A percentile compares a stretch with the other conserved stretches of the same genome.
Conservation (phyloP, 2,797 vertebrate species). For the Paramormyrops hopkinsi region DNA sequence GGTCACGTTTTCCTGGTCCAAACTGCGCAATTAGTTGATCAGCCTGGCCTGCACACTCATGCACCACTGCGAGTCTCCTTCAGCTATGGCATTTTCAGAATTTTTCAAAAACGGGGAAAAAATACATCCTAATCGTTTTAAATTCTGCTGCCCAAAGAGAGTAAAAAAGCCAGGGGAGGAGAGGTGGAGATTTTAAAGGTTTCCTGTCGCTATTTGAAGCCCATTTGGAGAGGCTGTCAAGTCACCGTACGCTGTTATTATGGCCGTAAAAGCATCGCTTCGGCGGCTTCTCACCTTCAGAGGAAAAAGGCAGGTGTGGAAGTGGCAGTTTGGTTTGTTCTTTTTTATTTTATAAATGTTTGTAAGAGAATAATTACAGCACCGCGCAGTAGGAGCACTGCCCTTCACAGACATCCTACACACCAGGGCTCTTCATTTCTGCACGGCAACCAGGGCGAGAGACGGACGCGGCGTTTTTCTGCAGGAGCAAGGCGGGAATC, state of each 20-base stretch:
- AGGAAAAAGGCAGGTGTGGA: background rate
- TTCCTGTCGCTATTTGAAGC: background rate
- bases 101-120: background rate
- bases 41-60: background rate
- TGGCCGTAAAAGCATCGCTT: background rate
- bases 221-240: background rate
- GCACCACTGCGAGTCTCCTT: background rate
- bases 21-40: background rate
- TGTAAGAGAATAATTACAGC: background rate
- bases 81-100: background rate
- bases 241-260: background rate
- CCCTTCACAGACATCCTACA: background rate
- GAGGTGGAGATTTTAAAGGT: background rate
- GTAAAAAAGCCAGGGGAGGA: background rate
- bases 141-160: background rate
- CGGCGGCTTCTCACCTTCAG: background rate
- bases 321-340: background rate
- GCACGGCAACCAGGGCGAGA: background rate
- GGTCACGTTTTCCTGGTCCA: background rate
- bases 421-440: background rate
- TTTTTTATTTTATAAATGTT: background rate
- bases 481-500: background rate
- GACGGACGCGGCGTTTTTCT: background rate
- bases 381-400: background rate
- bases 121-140: background rate